Conservation (phyloP, 1,140 invertebrate species). For the Drosophila tsacasi region DNA sequence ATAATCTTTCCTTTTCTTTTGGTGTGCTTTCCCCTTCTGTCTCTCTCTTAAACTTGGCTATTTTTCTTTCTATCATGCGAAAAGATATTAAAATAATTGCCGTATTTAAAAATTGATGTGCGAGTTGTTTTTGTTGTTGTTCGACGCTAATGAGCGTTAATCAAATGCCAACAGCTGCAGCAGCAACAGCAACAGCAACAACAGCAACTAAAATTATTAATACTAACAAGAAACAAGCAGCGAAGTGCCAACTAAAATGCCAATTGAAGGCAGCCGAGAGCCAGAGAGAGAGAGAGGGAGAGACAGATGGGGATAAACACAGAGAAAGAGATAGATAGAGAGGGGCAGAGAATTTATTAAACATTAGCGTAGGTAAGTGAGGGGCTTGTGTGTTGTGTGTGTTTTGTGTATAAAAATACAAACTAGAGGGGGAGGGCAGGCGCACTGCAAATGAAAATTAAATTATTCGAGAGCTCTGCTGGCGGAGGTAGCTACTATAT, state of each 20-base stretch:
- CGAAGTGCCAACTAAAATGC: conserved; percentile 35
- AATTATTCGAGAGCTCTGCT: conserved; percentile 22
- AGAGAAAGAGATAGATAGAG: not conserved
- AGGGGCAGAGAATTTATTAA: conserved; percentile 71
- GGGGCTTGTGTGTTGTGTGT: not conserved
- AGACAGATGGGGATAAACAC: not conserved
- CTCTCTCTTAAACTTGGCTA: conserved; percentile 2
- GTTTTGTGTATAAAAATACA: conserved; percentile 14
- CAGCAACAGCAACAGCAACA: conserved; percentile 23
- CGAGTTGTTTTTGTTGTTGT: conserved; percentile 19
- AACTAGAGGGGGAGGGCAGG: conserved; percentile 2
- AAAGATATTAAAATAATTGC: conserved; percentile 59
- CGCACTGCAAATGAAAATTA: conserved; percentile 56
- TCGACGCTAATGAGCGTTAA: conserved; percentile 67
- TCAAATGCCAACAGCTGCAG: conserved; percentile 60
- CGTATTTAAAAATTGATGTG: conserved; percentile 48
- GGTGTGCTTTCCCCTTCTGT: not conserved
- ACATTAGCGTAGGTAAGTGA: conserved; percentile 78
- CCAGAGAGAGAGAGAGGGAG: not conserved
- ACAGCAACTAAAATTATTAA: conserved; percentile 32
- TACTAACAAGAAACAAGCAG: conserved; percentile 30
- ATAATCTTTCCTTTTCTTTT: not conserved
- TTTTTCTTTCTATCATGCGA: conserved; percentile 34
- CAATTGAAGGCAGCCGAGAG: conserved; percentile 27
- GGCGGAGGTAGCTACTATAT: not conserved